Conservation (phyloP, 2,797 vertebrate genomes). For the Acomys russatus region DNA sequence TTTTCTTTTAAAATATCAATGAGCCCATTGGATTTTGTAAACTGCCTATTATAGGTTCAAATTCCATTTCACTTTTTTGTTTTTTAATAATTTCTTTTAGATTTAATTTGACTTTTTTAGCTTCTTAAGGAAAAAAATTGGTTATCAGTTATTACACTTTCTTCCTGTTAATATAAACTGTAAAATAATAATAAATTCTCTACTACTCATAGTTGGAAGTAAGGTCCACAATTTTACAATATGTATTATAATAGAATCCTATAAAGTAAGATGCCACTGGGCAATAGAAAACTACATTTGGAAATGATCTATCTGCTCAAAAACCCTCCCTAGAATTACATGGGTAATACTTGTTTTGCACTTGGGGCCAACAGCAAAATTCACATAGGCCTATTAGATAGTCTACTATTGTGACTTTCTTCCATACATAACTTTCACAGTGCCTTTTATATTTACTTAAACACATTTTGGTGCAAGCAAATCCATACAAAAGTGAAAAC, state of each 20-base stretch:
- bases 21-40: not conserved
- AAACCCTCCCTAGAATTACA: not conserved
- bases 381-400: not conserved
- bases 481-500: not conserved
- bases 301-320: not conserved
- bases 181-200: not conserved
- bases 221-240: not conserved
- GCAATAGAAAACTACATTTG: not conserved
- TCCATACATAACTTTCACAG: not conserved
- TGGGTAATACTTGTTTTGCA: not conserved
- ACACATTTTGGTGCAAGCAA: not conserved
- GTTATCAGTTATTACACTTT: not conserved
- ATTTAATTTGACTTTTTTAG: not conserved
- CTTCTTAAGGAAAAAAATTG: not conserved
- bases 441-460: not conserved
- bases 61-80: not conserved
- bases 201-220: not conserved
- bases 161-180: not conserved
- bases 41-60: not conserved
- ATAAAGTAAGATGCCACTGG: not conserved
- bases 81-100: not conserved
- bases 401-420: not conserved
- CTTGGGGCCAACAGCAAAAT: not conserved
- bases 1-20: not conserved
- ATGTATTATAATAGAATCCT: not conserved